Percentiles rank a stretch among this genome's conserved stretches.
phyloP scores from a whole-genome alignment of 2,797 vertebrate genomes.

The Phoxinus dragarum region DNA sequence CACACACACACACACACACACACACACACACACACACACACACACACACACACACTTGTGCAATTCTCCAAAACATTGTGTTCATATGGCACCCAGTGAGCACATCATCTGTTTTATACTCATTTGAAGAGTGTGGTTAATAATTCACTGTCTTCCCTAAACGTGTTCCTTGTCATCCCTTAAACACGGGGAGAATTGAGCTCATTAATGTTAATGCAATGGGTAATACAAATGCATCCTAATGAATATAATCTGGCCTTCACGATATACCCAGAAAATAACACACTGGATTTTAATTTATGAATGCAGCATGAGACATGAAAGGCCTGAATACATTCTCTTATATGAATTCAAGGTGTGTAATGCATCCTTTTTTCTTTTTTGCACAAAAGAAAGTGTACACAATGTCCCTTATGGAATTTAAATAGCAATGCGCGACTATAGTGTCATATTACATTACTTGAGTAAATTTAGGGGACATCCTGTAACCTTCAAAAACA shows the following conservation, averaged over 20 bases:
- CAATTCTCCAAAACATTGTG: background rate
- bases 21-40: background rate
- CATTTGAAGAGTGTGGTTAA: background rate
- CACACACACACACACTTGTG: background rate
- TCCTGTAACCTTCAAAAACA: background rate
- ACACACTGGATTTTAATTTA: background rate
- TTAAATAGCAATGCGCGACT: background rate
- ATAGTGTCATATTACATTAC: background rate
- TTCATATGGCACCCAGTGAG: background rate
- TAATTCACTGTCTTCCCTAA: background rate
- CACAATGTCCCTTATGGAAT: background rate
- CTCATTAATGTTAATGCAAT: constrained; percentile 8
- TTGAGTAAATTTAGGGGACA: background rate
- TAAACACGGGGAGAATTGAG: background rate
- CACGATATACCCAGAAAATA: background rate
- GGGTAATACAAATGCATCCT: background rate
- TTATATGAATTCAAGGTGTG: background rate
- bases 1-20: too few species aligned
- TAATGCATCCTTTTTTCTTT: background rate
- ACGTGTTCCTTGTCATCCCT: background rate
- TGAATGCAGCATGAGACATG: background rate
- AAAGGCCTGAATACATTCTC: background rate
- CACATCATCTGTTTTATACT: background rate
- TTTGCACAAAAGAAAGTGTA: background rate
- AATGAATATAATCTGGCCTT: background rate